A percentile compares a stretch with the other conserved stretches of the same genome.
Evolutionary conservation across 2,797 vertebrate species (phyloP).

Genomic region (Crocodylus rhombifer): DNA sequence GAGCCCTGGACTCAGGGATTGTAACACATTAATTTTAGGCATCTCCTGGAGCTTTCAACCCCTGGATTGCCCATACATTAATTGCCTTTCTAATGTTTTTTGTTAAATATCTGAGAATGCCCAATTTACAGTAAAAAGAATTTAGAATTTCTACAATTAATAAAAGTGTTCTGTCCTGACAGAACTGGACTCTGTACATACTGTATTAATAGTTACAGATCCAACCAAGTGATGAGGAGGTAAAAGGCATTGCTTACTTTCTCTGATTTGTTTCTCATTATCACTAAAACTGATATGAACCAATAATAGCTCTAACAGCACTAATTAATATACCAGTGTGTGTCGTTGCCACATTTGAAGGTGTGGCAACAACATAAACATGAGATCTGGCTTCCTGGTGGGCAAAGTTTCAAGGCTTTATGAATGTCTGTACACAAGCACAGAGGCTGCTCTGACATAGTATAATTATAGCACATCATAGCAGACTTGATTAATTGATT

Average conservation of each 20-base stretch:
- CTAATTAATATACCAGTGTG: neutral
- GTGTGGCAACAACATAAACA: neutral
- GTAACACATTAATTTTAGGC: too few relatives aligned
- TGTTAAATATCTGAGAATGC: neutral
- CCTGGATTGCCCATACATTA: too few relatives aligned
- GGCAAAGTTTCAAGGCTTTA: neutral
- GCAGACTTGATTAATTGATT: too few relatives aligned
- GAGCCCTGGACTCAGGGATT: too few relatives aligned
- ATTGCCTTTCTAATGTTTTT: neutral
- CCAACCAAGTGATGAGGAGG: too few relatives aligned
- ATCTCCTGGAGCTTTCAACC: too few relatives aligned
- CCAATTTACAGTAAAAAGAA: neutral
- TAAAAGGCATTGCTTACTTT: too few relatives aligned
- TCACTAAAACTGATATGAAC: neutral
- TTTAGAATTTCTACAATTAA: neutral
- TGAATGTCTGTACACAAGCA: too few relatives aligned
- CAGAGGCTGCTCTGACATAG: too few relatives aligned
- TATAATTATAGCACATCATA: too few relatives aligned
- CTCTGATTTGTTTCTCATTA: neutral
- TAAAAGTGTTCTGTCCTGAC: neutral
- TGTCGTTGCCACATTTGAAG: neutral
- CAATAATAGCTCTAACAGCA: accelerated
- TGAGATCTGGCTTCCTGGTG: neutral
- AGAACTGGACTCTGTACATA: neutral
- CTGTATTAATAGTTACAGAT: neutral